phyloP scores from a whole-genome alignment of 1,140 invertebrate genomes.

The Aphis craccivora region DNA sequence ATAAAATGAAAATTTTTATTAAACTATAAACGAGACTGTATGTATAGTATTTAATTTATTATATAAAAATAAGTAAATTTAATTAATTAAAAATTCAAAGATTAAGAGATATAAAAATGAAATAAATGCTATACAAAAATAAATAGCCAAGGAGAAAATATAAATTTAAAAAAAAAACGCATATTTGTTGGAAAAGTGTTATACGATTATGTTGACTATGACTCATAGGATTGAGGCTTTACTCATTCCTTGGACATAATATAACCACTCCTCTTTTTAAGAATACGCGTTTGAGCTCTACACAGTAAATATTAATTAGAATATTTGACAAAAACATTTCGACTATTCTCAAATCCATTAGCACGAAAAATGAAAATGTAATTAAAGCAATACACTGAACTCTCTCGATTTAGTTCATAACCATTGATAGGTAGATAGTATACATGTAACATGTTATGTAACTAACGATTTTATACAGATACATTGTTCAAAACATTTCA shows the following conservation, averaged over 20 bases:
- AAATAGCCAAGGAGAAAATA: background rate
- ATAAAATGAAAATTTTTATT: conserved; percentile 19
- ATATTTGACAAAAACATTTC: conserved; percentile 18
- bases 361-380: background rate
- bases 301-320: conserved; percentile 37
- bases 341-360: background rate
- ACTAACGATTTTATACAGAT: background rate
- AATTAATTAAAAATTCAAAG: background rate
- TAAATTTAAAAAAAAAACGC: conserved; percentile 1
- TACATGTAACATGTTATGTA: background rate
- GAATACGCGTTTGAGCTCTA: background rate
- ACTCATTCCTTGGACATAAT: conserved; percentile 41
- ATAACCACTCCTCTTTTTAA: conserved; percentile 2
- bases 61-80: background rate
- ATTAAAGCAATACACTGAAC: background rate
- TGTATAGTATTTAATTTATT: too few relatives aligned
- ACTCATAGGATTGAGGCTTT: conserved; percentile 22
- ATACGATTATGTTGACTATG: conserved; percentile 17
- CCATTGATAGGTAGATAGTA: background rate
- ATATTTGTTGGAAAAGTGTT: conserved; percentile 37
- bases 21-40: background rate
- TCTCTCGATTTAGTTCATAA: background rate
- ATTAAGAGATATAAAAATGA: background rate
- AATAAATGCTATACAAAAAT: background rate
- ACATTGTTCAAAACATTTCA: background rate